Evolutionary conservation across 1,140 invertebrate species (phyloP).

Genomic region (Caerostris extrusa): DNA sequence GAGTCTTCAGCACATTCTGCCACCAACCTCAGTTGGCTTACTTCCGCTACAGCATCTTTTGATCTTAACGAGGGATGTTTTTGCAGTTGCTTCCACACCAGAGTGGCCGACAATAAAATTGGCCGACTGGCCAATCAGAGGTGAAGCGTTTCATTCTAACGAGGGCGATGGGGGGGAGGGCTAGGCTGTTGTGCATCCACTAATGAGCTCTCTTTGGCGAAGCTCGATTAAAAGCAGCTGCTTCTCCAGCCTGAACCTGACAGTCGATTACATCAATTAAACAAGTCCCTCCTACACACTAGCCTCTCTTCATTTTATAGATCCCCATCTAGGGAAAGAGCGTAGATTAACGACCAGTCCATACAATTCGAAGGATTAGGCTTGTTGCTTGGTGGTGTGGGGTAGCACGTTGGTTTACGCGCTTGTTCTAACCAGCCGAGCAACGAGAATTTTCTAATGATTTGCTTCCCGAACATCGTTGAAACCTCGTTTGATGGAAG

Average conservation of each 20-base stretch:
- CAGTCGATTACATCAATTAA: constrained; percentile 73
- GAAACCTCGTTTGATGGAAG: background rate
- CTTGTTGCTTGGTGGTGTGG: constrained; percentile 28
- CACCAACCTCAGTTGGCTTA: constrained; percentile 9
- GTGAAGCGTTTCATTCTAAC: constrained; percentile 55
- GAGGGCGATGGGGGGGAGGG: background rate
- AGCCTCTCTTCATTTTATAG: constrained; percentile 38
- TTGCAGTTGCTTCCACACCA: constrained; percentile 45
- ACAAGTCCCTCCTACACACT: constrained; percentile 37
- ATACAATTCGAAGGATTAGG: background rate
- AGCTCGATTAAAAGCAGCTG: constrained; percentile 73
- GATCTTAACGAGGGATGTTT: constrained; percentile 46
- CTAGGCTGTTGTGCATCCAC: constrained; percentile 33
- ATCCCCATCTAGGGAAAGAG: constrained; percentile 20
- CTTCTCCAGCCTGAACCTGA: constrained; percentile 59
- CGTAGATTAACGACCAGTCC: constrained; percentile 34
- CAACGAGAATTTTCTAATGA: constrained; percentile 49
- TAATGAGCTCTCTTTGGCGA: constrained; percentile 61
- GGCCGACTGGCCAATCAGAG: constrained; percentile 59
- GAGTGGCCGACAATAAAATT: constrained; percentile 47
- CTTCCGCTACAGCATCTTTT: background rate
- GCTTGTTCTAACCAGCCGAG: background rate
- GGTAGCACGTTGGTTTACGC: background rate
- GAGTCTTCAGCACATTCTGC: background rate
- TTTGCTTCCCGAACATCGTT: constrained; percentile 21